These are phyloP conservation scores for Petrocephalus zakoni DNA, from an alignment of 2,113 vertebrate species.

Conservation along the genomic window DNA sequence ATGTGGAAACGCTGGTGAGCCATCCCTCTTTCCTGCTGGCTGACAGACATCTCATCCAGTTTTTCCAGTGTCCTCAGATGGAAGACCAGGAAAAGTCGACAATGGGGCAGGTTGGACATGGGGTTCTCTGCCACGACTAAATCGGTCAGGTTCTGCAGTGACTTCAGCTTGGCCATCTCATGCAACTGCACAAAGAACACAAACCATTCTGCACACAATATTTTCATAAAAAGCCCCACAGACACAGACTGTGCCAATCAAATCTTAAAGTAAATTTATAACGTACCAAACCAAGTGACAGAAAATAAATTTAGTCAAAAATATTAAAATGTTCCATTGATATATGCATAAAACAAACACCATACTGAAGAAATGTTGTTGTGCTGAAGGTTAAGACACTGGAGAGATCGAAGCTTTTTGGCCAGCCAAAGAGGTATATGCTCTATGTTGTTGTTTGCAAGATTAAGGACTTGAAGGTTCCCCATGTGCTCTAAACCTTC, in stretches of 20 bases:
- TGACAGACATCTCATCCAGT: slow-evolving; percentile 69
- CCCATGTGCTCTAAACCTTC: slow-evolving; percentile 77
- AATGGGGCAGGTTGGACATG: slow-evolving; percentile 66
- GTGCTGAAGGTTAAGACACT: slow-evolving; percentile 59
- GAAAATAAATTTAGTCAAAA: neutral
- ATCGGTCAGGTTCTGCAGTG: slow-evolving; percentile 71
- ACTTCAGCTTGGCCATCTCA: slow-evolving; percentile 71
- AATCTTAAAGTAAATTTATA: neutral
- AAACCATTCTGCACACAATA: neutral
- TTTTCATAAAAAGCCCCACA: neutral
- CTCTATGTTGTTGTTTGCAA: slow-evolving; percentile 75
- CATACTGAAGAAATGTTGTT: slow-evolving; percentile 75
- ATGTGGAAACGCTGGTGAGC: slow-evolving; percentile 73
- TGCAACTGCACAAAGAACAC: slow-evolving; percentile 62
- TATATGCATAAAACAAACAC: slow-evolving; percentile 19
- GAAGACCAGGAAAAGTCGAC: slow-evolving; percentile 66
- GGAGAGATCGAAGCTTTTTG: slow-evolving; percentile 69
- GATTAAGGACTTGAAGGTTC: slow-evolving; percentile 70
- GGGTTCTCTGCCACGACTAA: slow-evolving; percentile 70
- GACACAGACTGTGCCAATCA: neutral
- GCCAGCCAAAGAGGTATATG: slow-evolving; percentile 73
- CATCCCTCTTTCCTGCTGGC: slow-evolving; percentile 61
- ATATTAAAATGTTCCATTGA: neutral
- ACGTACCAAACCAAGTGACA: neutral
- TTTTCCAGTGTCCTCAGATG: slow-evolving; percentile 69